These are phyloP conservation scores for Dichetophora obliterata DNA, from an alignment of 2,888 invertebrate species.

Conservation along the genomic window DNA sequence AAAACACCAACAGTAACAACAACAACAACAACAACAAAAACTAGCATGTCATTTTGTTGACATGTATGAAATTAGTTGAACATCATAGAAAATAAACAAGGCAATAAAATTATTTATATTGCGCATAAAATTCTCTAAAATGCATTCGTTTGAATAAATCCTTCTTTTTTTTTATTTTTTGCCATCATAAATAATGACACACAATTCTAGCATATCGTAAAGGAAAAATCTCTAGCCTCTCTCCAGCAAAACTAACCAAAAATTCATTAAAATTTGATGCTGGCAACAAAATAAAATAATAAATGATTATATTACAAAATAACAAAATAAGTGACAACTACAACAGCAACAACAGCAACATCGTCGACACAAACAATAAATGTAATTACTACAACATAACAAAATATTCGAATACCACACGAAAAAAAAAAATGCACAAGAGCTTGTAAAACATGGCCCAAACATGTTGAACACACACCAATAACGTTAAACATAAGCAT, in stretches of 20 bases:
- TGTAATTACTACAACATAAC: too few relatives aligned
- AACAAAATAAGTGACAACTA: constrained; percentile 7
- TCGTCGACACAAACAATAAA: neutral
- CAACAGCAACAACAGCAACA: neutral
- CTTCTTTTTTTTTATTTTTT: neutral
- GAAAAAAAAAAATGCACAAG: too few relatives aligned
- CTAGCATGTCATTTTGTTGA: neutral
- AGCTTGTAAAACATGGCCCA: too few relatives aligned
- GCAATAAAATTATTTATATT: neutral
- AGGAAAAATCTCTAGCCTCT: neutral
- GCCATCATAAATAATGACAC: neutral
- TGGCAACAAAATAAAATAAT: constrained; percentile 19
- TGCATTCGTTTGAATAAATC: neutral
- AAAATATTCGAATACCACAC: too few relatives aligned
- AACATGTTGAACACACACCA: too few relatives aligned
- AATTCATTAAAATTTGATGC: constrained; percentile 23
- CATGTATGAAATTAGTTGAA: constrained; percentile 7
- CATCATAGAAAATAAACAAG: neutral
- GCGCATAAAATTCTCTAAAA: neutral
- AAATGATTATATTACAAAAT: constrained; percentile 25
- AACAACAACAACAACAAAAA: neutral
- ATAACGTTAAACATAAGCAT: neutral
- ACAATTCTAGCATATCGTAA: neutral
- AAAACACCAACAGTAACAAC: too few relatives aligned
- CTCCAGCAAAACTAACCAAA: neutral